Percentiles rank a stretch among this genome's conserved stretches.
phyloP scores from a whole-genome alignment of 1,140 invertebrate genomes.

The Lepidurus apus region DNA sequence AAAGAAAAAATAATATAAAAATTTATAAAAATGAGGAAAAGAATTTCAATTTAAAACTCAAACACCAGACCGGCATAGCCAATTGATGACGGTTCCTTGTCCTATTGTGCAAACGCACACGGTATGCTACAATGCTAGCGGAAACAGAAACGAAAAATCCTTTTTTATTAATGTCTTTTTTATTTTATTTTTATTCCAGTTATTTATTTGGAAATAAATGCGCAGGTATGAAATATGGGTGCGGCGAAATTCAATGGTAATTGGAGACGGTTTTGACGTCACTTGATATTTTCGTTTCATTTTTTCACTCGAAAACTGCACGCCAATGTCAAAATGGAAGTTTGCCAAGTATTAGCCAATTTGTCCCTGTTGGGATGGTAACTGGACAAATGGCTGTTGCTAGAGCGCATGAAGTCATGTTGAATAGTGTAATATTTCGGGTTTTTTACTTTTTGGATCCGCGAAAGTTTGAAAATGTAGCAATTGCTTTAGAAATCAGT shows the following conservation, averaged over 20 bases:
- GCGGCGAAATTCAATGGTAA: background rate
- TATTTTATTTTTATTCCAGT: background rate
- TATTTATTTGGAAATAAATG: background rate
- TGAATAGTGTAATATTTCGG: background rate
- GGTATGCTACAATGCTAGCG: background rate
- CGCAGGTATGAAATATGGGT: conserved; percentile 12
- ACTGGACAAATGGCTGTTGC: background rate
- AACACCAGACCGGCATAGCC: background rate
- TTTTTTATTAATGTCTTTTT: background rate
- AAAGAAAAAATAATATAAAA: background rate
- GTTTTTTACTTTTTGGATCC: background rate
- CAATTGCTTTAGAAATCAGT: too few relatives aligned
- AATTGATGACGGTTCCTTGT: background rate
- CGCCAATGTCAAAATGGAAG: background rate
- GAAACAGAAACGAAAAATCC: background rate
- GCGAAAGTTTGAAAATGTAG: too few relatives aligned
- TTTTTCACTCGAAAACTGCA: too few relatives aligned
- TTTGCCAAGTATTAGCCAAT: background rate
- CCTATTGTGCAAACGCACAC: background rate
- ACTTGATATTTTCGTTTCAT: background rate
- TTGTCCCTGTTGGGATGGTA: background rate
- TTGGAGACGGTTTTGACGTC: conserved; percentile 7
- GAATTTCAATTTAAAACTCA: background rate
- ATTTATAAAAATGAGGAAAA: background rate
- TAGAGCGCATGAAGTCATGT: background rate